These are phyloP conservation scores for Zaprionus nigranus DNA, from an alignment of 1,140 invertebrate species.

Conservation along the genomic window DNA sequence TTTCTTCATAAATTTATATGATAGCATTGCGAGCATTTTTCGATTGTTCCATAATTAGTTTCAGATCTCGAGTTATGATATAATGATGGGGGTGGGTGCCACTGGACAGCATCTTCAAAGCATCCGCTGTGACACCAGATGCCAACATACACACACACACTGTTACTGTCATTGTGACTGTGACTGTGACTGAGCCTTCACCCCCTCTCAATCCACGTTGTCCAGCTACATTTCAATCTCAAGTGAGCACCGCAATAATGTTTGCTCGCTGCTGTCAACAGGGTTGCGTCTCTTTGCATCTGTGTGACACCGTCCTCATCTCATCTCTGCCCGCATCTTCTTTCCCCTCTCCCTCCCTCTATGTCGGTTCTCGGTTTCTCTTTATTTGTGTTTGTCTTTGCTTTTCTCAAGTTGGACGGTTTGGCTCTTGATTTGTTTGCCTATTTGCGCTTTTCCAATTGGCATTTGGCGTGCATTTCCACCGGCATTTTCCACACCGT, in stretches of 20 bases:
- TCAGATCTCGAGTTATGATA: background rate
- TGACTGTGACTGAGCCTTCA: no score
- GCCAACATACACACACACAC: background rate
- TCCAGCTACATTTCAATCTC: constrained; percentile 41
- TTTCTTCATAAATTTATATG: background rate
- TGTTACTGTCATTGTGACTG: no score
- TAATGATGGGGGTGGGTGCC: background rate
- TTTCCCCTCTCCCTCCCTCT: background rate
- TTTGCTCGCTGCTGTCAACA: constrained; percentile 51
- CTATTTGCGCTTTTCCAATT: constrained; percentile 59
- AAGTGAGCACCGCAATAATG: constrained; percentile 45
- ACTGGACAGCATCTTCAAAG: constrained; percentile 40
- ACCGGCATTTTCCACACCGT: constrained; percentile 46
- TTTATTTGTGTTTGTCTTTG: constrained; percentile 28
- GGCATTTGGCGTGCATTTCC: constrained; percentile 47
- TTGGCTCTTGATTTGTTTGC: constrained; percentile 43
- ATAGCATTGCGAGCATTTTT: background rate
- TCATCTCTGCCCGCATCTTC: background rate
- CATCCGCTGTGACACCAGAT: constrained; percentile 39
- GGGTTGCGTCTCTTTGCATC: constrained; percentile 27
- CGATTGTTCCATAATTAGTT: background rate
- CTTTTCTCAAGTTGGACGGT: constrained; percentile 34
- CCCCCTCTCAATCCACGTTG: background rate
- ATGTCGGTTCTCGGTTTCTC: constrained; percentile 6
- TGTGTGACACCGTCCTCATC: constrained; percentile 5